Evolutionary conservation across 2,797 vertebrate genomes (phyloP).

Genomic region (Ambastaia sidthimunki): DNA sequence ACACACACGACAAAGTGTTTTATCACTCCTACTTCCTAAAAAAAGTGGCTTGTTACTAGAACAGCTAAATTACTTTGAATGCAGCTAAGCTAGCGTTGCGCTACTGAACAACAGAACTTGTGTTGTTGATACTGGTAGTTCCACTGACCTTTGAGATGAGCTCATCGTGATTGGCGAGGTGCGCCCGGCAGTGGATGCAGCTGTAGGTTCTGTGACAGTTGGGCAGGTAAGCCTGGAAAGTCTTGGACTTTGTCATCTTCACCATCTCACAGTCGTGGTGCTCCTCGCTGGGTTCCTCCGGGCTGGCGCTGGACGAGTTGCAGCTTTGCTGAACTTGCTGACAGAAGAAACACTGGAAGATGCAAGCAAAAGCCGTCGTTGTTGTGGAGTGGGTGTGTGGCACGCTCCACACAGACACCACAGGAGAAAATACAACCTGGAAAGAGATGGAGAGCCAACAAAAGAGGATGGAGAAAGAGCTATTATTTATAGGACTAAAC

Average conservation of each 20-base stretch:
- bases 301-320: conserved; percentile 87
- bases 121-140: neutral
- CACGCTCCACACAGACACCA: conserved; percentile 90
- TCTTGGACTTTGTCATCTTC: conserved; percentile 98
- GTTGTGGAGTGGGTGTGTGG: conserved; percentile 92
- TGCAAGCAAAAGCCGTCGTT: conserved; percentile 96
- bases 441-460: conserved; percentile 1
- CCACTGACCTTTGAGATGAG: conserved; percentile 94
- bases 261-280: conserved; percentile 90
- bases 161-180: conserved; percentile 97
- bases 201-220: conserved; percentile 96
- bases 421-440: conserved; percentile 87
- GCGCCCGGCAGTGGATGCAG: conserved; percentile 99
- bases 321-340: conserved; percentile 93
- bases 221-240: conserved; percentile 97
- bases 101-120: neutral
- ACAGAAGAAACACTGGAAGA: conserved; percentile 96
- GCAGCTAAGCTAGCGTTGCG: neutral
- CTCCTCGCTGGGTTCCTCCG: conserved; percentile 88
- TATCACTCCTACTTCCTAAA: no score
- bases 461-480: neutral
- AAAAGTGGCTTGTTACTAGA: no score
- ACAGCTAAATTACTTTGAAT: neutral
- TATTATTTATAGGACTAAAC: conserved; percentile 1
- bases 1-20: no score